Base-by-base conservation (phyloP, 2,888 invertebrate genomes). In the Strigamia transsilvanica region DNA sequence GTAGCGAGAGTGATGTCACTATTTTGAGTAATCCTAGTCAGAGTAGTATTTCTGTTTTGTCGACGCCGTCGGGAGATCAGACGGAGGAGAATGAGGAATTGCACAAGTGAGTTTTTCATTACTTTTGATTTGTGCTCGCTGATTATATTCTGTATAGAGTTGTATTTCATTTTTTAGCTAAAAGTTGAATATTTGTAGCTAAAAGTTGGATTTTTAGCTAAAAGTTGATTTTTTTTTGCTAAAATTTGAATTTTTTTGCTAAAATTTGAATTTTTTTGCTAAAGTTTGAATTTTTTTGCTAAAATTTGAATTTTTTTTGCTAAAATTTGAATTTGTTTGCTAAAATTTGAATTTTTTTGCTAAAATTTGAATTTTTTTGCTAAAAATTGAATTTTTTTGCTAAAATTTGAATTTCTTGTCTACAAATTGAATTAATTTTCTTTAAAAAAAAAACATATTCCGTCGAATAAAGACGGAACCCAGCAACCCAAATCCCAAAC, bases 1-100 rank as follows among this genome's bases (percentile, higher is more conserved):
- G 87, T 83, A 89, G 88, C 83, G 92, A 92, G 85, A 93, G 93
- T 87, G 93, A 93, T 85, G 91, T 93, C 83, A 92, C 93, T 85
- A 90, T 93, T 73, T 89, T 93, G 32, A 92, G 92, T 83, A 92
- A 93, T 88, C 92, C 92, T 15, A 93, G 93, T 87, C 91, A 92
- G 86, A 92, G 92, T 85, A 93, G 92, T 85, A 92, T 93, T 82
- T 27, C 82, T 27, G 83, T 83, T 18, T 34, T 83, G n/a, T 73
- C 83, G 21, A 79, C 81, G 23, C 81, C 79, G n/a, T 81, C 79
- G 38, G 42, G 51, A 6, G 82, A 81, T 2, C 56, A 23, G 23
- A 6, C 21, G 13, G 80, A 56, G 15, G 12, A 27, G 13, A 56
- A 13, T 61, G 61, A 46, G 10, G 80, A 80, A 4, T 32, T 9